A percentile compares a stretch with the other conserved stretches of the same genome.
These are phyloP conservation scores for Rhinopomastus cyanomelas DNA, from an alignment of 2,113 vertebrate genomes.

Conservation along the genomic window DNA sequence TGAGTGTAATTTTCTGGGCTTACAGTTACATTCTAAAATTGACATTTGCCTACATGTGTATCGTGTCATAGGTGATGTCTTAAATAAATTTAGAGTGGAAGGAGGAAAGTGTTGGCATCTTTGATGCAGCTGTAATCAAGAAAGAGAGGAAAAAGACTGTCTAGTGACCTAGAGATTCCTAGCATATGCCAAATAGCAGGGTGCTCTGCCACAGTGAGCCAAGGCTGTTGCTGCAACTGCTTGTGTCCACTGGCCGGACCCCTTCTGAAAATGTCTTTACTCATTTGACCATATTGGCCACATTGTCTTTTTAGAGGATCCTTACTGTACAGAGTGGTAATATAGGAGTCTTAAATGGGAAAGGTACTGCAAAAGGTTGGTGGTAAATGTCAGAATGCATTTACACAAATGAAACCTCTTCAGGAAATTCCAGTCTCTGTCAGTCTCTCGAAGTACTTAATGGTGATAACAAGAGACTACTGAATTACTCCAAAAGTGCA, in stretches of 20 bases:
- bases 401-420: background rate
- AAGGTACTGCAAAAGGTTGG: background rate
- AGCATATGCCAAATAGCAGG: background rate
- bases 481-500: background rate
- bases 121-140: background rate
- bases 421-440: background rate
- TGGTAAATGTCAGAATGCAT: background rate
- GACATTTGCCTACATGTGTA: background rate
- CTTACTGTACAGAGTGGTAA: background rate
- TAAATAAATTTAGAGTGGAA: background rate
- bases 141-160: background rate
- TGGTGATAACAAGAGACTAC: background rate
- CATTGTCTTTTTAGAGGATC: background rate
- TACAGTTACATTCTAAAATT: background rate
- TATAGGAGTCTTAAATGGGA: background rate
- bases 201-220: background rate
- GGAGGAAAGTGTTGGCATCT: background rate
- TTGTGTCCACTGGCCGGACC: background rate
- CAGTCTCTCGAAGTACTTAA: background rate
- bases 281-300: background rate
- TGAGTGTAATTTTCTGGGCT: background rate
- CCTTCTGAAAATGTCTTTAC: background rate
- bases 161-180: background rate
- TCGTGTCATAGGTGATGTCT: background rate
- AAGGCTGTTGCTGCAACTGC: background rate